Evolutionary conservation across 2,888 invertebrate genomes (phyloP).

Genomic region (Idaea aversata): DNA sequence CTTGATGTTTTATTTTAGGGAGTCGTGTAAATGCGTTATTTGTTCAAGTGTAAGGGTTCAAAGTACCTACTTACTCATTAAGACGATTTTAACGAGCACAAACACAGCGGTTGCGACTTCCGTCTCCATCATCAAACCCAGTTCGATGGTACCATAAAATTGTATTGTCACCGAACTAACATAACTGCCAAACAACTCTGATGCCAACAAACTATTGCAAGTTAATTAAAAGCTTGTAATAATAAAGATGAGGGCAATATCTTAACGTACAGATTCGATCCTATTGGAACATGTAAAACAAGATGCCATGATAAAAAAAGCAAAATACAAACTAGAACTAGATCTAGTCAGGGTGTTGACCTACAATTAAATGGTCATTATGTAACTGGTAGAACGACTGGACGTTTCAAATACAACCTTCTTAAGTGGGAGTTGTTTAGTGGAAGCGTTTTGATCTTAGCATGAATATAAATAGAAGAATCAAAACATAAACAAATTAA

Average conservation of each 20-base stretch:
- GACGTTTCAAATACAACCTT: constrained; percentile 44
- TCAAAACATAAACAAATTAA: not conserved
- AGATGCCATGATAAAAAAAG: constrained; percentile 21
- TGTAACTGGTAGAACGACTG: constrained; percentile 42
- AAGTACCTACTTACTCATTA: too few species aligned
- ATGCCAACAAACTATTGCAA: not conserved
- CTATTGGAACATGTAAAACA: constrained; percentile 10
- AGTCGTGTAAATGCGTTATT: too few species aligned
- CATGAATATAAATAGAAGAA: constrained; percentile 11
- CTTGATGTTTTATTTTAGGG: too few species aligned
- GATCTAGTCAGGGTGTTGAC: constrained; percentile 48
- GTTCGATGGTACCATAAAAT: not conserved
- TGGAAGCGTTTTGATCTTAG: constrained; percentile 7
- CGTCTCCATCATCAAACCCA: not conserved
- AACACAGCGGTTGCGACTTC: too few species aligned
- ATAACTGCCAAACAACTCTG: not conserved
- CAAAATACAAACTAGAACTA: constrained; percentile 30
- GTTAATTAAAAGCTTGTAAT: not conserved
- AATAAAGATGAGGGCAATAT: not conserved
- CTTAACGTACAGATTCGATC: constrained; percentile 2
- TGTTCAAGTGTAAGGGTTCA: too few species aligned
- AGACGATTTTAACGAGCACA: too few species aligned
- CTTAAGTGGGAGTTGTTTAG: constrained; percentile 4
- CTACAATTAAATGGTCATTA: constrained; percentile 63
- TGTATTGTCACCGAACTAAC: not conserved